Percentiles rank a stretch among this genome's conserved stretches.
Evolutionary conservation across 2,888 invertebrate species (phyloP).

Genomic region (Choreutis nemorana): DNA sequence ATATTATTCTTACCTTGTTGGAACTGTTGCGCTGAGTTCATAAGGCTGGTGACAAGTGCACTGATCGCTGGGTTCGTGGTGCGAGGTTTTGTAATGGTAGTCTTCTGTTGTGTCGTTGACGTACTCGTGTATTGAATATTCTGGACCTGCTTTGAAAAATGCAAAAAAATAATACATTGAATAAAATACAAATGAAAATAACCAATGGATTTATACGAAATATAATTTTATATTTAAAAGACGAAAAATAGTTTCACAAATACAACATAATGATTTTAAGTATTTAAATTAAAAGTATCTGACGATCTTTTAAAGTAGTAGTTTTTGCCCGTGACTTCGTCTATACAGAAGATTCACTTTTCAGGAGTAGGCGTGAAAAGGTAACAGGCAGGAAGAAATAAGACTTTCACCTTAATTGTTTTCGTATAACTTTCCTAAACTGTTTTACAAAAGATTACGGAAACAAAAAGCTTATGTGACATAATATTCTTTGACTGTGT

Average conservation of each 20-base stretch:
- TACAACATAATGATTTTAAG: slow-evolving; percentile 1
- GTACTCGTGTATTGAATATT: slow-evolving; percentile 52
- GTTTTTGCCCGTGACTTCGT: too few relatives aligned
- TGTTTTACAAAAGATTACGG: neutral
- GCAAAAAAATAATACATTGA: slow-evolving; percentile 4
- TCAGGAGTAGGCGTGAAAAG: too few relatives aligned
- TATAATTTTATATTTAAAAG: neutral
- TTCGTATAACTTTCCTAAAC: neutral
- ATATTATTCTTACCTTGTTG: slow-evolving; percentile 69
- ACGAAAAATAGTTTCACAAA: neutral
- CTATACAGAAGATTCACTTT: too few relatives aligned
- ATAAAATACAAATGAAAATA: too few relatives aligned
- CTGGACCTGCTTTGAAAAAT: slow-evolving; percentile 45
- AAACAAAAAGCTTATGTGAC: neutral
- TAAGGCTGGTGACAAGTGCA: slow-evolving; percentile 80
- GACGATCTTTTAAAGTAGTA: too few relatives aligned
- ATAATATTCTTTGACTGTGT: neutral
- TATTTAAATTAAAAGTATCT: too few relatives aligned
- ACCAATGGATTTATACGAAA: too few relatives aligned
- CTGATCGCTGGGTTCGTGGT: slow-evolving; percentile 75
- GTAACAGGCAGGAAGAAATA: too few relatives aligned
- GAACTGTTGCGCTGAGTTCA: slow-evolving; percentile 84
- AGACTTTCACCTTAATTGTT: too few relatives aligned
- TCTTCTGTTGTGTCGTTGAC: slow-evolving; percentile 53
- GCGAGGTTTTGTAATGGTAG: slow-evolving; percentile 58